Evolutionary conservation across 2,113 vertebrate species (phyloP).

Genomic region (Ameiurus melas): DNA sequence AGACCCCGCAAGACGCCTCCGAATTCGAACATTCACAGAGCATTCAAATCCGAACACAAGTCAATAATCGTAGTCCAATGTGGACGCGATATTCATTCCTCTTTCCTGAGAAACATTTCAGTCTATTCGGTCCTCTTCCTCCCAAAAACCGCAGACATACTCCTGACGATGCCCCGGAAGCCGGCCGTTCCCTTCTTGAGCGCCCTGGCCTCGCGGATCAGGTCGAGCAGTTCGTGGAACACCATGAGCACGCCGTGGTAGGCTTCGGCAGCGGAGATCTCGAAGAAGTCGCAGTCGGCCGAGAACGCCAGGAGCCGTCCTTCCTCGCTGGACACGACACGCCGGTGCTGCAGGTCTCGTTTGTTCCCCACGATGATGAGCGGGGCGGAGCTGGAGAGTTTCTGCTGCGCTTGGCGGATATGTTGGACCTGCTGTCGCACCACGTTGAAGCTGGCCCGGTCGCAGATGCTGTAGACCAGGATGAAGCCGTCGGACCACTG

Average conservation of each 20-base stretch:
- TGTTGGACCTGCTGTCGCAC: constrained; percentile 59
- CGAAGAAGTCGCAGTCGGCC: constrained; percentile 63
- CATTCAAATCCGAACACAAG: constrained; percentile 25
- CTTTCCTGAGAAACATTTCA: background rate
- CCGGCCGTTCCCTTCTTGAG: constrained; percentile 58
- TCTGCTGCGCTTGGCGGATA: constrained; percentile 56
- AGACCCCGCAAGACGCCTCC: background rate
- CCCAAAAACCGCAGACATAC: constrained; percentile 67
- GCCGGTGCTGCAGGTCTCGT: constrained; percentile 64
- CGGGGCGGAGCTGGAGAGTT: constrained; percentile 42
- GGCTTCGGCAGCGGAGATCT: constrained; percentile 67
- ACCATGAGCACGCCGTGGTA: constrained; percentile 67
- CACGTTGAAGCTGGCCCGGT: constrained; percentile 64
- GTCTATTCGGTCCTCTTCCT: constrained; percentile 60
- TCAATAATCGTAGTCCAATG: constrained; percentile 38
- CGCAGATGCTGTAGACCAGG: constrained; percentile 71
- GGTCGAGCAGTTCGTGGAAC: constrained; percentile 65
- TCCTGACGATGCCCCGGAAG: constrained; percentile 66
- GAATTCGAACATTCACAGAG: constrained; percentile 33
- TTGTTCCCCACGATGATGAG: constrained; percentile 69
- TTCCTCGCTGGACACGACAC: constrained; percentile 64
- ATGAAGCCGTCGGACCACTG: constrained; percentile 68
- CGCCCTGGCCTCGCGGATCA: constrained; percentile 54
- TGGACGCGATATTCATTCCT: constrained; percentile 19
- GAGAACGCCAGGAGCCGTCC: constrained; percentile 63